phyloP scores from a whole-genome alignment of 2,113 vertebrate genomes.

The Actenoides lindsayi region DNA sequence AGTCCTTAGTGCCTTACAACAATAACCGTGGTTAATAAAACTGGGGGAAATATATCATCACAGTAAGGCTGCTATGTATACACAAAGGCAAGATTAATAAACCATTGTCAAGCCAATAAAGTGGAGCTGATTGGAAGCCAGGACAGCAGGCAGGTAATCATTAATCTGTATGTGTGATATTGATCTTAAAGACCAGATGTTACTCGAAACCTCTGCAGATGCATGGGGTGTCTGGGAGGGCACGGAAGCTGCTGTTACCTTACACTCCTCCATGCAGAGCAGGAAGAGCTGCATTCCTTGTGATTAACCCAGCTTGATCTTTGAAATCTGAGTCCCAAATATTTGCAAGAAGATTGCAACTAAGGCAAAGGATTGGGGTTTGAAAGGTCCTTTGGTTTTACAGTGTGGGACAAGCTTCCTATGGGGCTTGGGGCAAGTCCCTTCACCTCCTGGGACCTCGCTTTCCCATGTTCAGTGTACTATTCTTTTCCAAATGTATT shows the following conservation, averaged over 20 bases:
- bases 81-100: constrained; percentile 23
- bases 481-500: neutral
- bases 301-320: constrained; percentile 54
- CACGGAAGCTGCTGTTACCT: neutral
- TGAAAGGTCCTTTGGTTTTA: neutral
- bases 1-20: neutral
- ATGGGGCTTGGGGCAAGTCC: neutral
- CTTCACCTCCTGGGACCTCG: neutral
- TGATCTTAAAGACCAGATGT: constrained; percentile 31
- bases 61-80: neutral
- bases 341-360: constrained; percentile 36
- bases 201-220: neutral
- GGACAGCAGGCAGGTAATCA: constrained; percentile 11
- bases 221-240: neutral
- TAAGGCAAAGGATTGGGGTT: neutral
- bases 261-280: neutral
- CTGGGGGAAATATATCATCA: neutral
- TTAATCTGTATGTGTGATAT: neutral
- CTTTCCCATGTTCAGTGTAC: neutral
- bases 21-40: neutral
- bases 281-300: constrained; percentile 54
- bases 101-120: neutral
- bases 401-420: neutral
- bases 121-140: neutral
- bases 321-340: constrained; percentile 27